Base-by-base conservation (phyloP, 2,113 vertebrate species). In the Mola mola region DNA sequence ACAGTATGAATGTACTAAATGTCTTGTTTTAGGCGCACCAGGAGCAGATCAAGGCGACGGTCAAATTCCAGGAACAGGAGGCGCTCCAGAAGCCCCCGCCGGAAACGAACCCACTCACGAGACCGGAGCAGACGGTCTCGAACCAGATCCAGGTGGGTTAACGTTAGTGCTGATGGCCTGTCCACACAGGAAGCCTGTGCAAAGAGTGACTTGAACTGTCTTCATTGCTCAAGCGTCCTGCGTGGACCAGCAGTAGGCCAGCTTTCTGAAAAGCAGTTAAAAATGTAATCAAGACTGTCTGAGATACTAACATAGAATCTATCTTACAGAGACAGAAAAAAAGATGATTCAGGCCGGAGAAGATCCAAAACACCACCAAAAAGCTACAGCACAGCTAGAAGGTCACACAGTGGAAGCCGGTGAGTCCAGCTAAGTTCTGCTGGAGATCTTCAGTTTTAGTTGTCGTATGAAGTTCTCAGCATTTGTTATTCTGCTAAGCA, bases 331-430 rank as follows among this genome's bases (percentile, higher is more conserved):
- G 95, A 97, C 31, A 94, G 95, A 90, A 98, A 97, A 88, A 97
- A 96, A 67, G 96, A 98, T 55, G 96, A 98, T 22, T 93, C 93
- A 59, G 93, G 92, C 52, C 95, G 95, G 78, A 96, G 95, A 78
- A 93, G 93, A 72, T 98, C 96, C 9, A 98, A 95, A 91, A 98
- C 97, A 0, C 97, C 97, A 40, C 97, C 97, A 22, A 98, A 98
- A 92, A 98, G 97, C 83, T 98, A 98, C 77, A 98, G 96, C 90
- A 96, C 95, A 79, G 90, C 95, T 31, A 91, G 97, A 48, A 90
- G 96, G 66, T 98, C 97, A 6, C 90, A 94, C 85, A 98, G 97
- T 81, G 84, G 80, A 28, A 97, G 94, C 89, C 94, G 97, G 97
- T 98, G 85, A 82, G 42, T 43, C 15, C 34, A 40, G 22, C 28